These are phyloP conservation scores for Bombus waltoni DNA, from an alignment of 1,140 invertebrate genomes.

Conservation along the genomic window DNA sequence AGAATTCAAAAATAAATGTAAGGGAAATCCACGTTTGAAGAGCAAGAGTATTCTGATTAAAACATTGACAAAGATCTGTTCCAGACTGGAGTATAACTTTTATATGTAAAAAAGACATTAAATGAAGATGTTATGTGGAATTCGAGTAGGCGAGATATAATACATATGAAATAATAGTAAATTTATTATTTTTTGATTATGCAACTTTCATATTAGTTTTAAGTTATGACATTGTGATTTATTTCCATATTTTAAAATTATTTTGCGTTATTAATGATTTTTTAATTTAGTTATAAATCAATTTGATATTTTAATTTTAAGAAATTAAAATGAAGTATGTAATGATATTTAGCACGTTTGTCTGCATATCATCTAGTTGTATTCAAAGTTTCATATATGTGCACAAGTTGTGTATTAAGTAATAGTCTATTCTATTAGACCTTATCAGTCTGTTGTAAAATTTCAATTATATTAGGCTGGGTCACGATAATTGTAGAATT, in stretches of 20 bases:
- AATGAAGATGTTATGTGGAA: constrained; percentile 43
- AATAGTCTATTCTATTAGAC: neutral
- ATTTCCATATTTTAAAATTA: neutral
- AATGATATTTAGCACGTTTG: neutral
- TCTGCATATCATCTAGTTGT: neutral
- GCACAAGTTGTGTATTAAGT: neutral
- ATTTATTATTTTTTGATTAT: constrained; percentile 49
- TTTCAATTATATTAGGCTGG: neutral
- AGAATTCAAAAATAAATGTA: constrained; percentile 29
- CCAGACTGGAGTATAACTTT: constrained; percentile 49
- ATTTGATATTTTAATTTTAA: neutral
- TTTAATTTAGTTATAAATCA: neutral
- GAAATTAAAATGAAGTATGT: neutral
- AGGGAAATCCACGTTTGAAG: constrained; percentile 28
- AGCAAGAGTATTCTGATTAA: constrained; percentile 20
- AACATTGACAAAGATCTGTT: constrained; percentile 37
- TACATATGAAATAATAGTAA: constrained; percentile 52
- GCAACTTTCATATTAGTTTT: constrained; percentile 46
- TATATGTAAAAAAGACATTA: constrained; percentile 38
- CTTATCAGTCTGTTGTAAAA: neutral
- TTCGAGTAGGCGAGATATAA: constrained; percentile 47
- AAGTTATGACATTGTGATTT: neutral
- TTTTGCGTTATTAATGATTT: neutral
- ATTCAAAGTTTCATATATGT: neutral
- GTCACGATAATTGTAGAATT: neutral